Percentiles rank a stretch among this genome's conserved stretches.
These are phyloP conservation scores for Stegodyphus dumicola DNA, from an alignment of 1,140 invertebrate species.

Conservation along the genomic window DNA sequence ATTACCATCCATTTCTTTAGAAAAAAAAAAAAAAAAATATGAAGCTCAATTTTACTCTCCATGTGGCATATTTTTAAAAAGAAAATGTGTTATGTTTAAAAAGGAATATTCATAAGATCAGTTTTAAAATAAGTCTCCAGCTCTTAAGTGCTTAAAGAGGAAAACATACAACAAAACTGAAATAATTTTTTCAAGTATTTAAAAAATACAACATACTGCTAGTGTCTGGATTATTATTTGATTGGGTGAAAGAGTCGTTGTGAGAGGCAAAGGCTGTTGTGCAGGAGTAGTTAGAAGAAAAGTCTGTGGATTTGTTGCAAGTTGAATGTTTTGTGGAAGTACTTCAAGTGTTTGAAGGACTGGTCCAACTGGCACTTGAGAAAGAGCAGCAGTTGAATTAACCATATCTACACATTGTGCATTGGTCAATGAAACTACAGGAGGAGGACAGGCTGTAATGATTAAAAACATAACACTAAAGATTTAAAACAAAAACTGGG, in stretches of 20 bases:
- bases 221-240: slow-evolving; percentile 57
- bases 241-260: slow-evolving; percentile 37
- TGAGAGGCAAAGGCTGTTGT: slow-evolving; percentile 37
- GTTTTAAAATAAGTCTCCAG: too few relatives aligned
- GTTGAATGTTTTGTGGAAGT: slow-evolving; percentile 50
- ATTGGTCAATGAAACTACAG: slow-evolving; percentile 38
- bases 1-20: too few relatives aligned
- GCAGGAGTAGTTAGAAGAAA: slow-evolving; percentile 41
- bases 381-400: slow-evolving; percentile 15
- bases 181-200: not conserved
- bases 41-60: too few relatives aligned
- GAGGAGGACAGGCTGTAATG: slow-evolving; percentile 28
- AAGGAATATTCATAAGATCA: too few relatives aligned
- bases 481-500: not conserved
- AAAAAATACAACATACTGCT: slow-evolving; percentile 16
- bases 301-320: slow-evolving; percentile 35
- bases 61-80: too few relatives aligned
- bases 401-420: slow-evolving; percentile 8
- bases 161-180: too few relatives aligned
- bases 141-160: too few relatives aligned
- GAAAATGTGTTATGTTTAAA: too few relatives aligned
- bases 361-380: slow-evolving; percentile 30
- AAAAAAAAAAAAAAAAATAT: too few relatives aligned
- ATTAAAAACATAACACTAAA: not conserved
- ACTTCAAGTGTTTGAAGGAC: slow-evolving; percentile 51